phyloP scores from a whole-genome alignment of 2,888 invertebrate genomes.

The Barypeithes pellucidus region DNA sequence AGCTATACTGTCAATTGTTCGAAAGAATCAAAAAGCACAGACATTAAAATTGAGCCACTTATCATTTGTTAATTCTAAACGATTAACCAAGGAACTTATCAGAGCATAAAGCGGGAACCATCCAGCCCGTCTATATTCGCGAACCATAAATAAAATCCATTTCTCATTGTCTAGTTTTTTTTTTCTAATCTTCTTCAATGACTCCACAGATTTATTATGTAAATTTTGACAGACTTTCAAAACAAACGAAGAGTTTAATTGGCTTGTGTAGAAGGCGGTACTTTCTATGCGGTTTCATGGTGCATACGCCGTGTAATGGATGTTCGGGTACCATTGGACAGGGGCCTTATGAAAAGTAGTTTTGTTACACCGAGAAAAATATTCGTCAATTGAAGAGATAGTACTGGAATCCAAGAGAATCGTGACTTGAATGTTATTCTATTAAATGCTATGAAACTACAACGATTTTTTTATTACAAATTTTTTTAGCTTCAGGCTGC shows the following conservation, averaged over 20 bases:
- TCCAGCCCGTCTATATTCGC: constrained; percentile 43
- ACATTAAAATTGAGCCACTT: constrained; percentile 40
- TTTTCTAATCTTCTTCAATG: constrained; percentile 54
- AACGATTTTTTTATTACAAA: too few species aligned
- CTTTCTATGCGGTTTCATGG: constrained; percentile 48
- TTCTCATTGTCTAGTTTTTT: constrained; percentile 49
- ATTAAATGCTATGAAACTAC: too few species aligned
- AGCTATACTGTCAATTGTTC: constrained; percentile 12
- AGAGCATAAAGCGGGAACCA: constrained; percentile 51
- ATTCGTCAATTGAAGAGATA: too few species aligned
- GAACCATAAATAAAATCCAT: constrained; percentile 50
- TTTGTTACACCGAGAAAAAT: too few species aligned
- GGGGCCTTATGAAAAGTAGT: constrained; percentile 29
- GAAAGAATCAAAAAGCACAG: too few species aligned
- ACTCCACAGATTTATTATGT: constrained; percentile 54
- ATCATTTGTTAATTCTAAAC: constrained; percentile 28
- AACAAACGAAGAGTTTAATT: constrained; percentile 55
- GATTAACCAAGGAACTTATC: constrained; percentile 45
- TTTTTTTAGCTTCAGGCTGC: too few species aligned
- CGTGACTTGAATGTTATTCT: too few species aligned
- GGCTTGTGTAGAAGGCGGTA: constrained; percentile 53
- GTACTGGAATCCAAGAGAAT: too few species aligned
- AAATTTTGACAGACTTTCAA: constrained; percentile 56
- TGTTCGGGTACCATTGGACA: constrained; percentile 41
- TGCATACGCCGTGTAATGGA: constrained; percentile 46